Percentiles rank a stretch among this genome's conserved stretches.
These are phyloP conservation scores for Cephus nigrinus DNA, from an alignment of 2,888 invertebrate species.

Conservation along the genomic window DNA sequence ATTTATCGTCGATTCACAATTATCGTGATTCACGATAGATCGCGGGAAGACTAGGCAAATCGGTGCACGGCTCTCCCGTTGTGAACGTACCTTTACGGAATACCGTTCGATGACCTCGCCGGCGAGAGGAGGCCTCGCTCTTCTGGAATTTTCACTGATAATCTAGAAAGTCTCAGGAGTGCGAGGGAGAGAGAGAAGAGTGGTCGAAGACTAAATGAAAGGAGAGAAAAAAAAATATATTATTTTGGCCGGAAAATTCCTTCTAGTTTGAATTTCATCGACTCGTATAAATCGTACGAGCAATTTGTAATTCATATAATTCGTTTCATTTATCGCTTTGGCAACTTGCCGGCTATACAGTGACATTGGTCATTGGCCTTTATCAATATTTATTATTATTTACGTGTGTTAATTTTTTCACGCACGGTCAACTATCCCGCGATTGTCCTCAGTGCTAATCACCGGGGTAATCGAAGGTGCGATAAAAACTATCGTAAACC, in stretches of 20 bases:
- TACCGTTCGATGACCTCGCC: constrained; percentile 39
- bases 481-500: not conserved
- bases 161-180: constrained; percentile 30
- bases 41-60: not conserved
- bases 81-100: not conserved
- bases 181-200: not conserved
- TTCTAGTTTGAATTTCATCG: not conserved
- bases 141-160: constrained; percentile 35
- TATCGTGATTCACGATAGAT: not conserved
- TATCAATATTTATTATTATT: not conserved
- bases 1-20: not conserved
- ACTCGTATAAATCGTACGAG: not conserved
- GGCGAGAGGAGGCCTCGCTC: constrained; percentile 34
- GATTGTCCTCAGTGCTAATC: not conserved
- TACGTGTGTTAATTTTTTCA: not conserved
- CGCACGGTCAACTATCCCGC: not conserved
- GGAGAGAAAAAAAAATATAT: too few relatives aligned
- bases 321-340: not conserved
- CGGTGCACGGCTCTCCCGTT: not conserved
- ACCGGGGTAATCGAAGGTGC: not conserved
- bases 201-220: not conserved
- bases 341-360: not conserved
- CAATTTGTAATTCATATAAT: not conserved
- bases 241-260: not conserved
- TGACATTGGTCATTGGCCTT: not conserved